These are phyloP conservation scores for Lasius platythorax DNA, from an alignment of 2,888 invertebrate species.

Conservation along the genomic window DNA sequence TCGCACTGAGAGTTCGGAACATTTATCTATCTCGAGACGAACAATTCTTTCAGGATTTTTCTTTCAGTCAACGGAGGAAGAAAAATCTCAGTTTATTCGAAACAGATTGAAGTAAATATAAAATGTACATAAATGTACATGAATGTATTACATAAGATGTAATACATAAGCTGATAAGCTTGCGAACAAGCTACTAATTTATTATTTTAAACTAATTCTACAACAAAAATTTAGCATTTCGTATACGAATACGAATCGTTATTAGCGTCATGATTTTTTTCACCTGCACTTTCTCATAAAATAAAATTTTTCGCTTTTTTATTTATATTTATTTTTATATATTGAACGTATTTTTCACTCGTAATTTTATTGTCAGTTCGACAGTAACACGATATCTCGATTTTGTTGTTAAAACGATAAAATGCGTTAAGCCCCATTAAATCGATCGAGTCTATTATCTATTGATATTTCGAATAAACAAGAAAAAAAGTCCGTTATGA, in stretches of 20 bases:
- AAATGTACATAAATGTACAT: neutral
- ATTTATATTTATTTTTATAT: neutral
- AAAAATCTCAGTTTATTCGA: neutral
- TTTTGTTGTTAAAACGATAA: conserved; percentile 21
- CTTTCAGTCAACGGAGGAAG: conserved; percentile 12
- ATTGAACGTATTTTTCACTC: neutral
- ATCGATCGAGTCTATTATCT: conserved; percentile 24
- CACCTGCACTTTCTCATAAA: neutral
- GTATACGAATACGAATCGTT: neutral
- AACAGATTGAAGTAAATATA: neutral
- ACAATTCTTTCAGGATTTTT: conserved; percentile 33
- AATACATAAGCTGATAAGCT: conserved; percentile 15
- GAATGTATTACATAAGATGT: too few relatives aligned
- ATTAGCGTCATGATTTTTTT: neutral
- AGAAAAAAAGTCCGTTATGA: neutral
- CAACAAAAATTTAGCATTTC: neutral
- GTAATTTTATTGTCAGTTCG: neutral
- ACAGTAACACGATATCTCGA: neutral
- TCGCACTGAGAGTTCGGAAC: conserved; percentile 22
- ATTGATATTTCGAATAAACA: conserved; percentile 42
- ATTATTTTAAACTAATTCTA: neutral
- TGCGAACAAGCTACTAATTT: neutral
- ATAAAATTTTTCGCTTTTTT: neutral
- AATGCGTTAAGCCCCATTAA: conserved; percentile 12
- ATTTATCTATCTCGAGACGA: conserved; percentile 39